phyloP scores from a whole-genome alignment of 2,888 invertebrate species.

The Catocala fraxini region DNA sequence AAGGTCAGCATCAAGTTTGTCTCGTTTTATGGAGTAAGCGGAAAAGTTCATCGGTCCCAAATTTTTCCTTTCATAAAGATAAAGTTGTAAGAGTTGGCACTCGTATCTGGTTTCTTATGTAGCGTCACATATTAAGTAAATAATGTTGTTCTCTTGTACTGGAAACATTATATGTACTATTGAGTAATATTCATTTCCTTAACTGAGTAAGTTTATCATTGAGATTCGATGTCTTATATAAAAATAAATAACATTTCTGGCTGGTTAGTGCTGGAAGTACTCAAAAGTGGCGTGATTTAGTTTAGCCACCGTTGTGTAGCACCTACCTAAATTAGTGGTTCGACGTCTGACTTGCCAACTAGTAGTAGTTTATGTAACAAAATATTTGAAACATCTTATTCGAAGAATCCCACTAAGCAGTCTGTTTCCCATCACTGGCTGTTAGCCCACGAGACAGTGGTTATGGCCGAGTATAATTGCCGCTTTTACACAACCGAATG shows the following conservation, averaged over 20 bases:
- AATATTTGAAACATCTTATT: background rate
- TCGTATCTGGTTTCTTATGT: constrained; percentile 6
- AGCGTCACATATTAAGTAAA: background rate
- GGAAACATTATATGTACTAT: too few relatives aligned
- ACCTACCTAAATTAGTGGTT: too few relatives aligned
- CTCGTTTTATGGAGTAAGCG: constrained; percentile 9
- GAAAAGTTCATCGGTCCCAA: constrained; percentile 10
- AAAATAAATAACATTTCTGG: too few relatives aligned
- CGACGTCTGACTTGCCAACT: too few relatives aligned
- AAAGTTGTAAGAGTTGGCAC: constrained; percentile 8
- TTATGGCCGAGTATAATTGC: constrained; percentile 40
- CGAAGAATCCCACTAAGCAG: background rate
- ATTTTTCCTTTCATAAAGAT: constrained; percentile 13
- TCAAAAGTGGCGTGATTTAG: too few relatives aligned
- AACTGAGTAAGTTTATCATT: too few relatives aligned
- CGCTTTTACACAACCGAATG: constrained; percentile 31
- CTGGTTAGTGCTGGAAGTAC: too few relatives aligned
- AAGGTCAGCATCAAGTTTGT: constrained; percentile 8
- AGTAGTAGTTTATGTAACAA: too few relatives aligned
- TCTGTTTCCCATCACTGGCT: constrained; percentile 24
- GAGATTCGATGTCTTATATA: too few relatives aligned
- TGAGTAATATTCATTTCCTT: too few relatives aligned
- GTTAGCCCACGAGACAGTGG: constrained; percentile 26
- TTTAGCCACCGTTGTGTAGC: too few relatives aligned
- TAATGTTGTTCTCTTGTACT: too few relatives aligned